phyloP scores from a whole-genome alignment of 2,113 vertebrate species.

The Arvicanthis niloticus region DNA sequence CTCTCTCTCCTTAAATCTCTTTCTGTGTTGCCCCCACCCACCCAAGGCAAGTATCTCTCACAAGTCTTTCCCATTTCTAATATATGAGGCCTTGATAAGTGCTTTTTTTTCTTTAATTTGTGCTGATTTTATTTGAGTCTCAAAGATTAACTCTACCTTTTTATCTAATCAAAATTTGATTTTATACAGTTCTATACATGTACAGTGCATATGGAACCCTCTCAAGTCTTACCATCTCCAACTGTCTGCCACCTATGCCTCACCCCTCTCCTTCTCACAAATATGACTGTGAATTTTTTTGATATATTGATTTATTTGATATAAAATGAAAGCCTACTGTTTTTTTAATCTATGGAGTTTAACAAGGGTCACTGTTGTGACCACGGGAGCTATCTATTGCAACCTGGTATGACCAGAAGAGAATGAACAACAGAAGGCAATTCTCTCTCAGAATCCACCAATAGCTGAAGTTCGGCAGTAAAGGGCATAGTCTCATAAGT shows the following conservation, averaged over 20 bases:
- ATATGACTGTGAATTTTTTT: too few relatives aligned
- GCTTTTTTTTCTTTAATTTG: slow-evolving; percentile 18
- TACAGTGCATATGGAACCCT: too few relatives aligned
- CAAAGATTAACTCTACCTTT: slow-evolving; percentile 34
- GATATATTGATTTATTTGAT: too few relatives aligned
- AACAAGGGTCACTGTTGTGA: neutral
- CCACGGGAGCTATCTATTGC: neutral
- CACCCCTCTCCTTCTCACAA: neutral
- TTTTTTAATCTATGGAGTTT: neutral
- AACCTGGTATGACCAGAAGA: neutral
- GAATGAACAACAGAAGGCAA: neutral
- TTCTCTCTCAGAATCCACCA: neutral
- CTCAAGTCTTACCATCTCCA: neutral
- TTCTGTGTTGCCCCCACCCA: neutral
- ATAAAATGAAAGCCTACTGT: neutral
- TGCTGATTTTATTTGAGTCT: slow-evolving; percentile 26
- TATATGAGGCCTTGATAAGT: neutral
- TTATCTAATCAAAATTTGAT: neutral
- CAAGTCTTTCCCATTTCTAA: neutral
- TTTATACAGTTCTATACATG: neutral
- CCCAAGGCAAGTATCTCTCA: neutral
- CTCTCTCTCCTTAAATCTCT: neutral
- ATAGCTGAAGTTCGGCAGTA: neutral
- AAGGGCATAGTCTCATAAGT: neutral
- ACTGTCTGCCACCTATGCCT: neutral